These are phyloP conservation scores for Cygnus olor DNA, from an alignment of 2,797 vertebrate species.

Conservation along the genomic window DNA sequence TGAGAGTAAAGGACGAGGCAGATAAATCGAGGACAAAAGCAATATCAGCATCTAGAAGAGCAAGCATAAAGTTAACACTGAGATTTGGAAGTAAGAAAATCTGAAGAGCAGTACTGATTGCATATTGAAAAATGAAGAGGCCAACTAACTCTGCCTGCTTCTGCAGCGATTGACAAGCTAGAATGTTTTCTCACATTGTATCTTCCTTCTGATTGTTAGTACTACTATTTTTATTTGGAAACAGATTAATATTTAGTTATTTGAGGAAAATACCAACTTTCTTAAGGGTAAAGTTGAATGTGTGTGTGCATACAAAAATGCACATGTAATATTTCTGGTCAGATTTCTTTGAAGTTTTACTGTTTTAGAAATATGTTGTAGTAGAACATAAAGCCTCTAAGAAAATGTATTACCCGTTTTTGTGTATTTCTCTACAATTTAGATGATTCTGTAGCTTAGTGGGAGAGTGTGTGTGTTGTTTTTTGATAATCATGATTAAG, in stretches of 20 bases:
- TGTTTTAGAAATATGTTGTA: not conserved
- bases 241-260: not conserved
- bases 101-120: not conserved
- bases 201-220: not conserved
- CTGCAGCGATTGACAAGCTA: too few species aligned
- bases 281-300: not conserved
- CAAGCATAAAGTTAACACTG: not conserved
- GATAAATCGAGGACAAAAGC: constrained; percentile 17
- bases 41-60: not conserved
- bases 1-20: not conserved
- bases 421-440: not conserved
- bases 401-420: not conserved
- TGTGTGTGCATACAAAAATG: not conserved
- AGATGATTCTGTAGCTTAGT: not conserved
- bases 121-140: not conserved
- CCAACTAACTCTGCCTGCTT: not conserved
- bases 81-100: not conserved
- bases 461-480: not conserved
- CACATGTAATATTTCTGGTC: not conserved
- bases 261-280: not conserved
- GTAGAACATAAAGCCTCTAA: not conserved
- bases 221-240: not conserved
- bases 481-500: too few species aligned
- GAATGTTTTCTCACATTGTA: not conserved
- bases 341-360: not conserved